phyloP scores from a whole-genome alignment of 92 coral and sea anemone species.

The Palythoa grandis region DNA sequence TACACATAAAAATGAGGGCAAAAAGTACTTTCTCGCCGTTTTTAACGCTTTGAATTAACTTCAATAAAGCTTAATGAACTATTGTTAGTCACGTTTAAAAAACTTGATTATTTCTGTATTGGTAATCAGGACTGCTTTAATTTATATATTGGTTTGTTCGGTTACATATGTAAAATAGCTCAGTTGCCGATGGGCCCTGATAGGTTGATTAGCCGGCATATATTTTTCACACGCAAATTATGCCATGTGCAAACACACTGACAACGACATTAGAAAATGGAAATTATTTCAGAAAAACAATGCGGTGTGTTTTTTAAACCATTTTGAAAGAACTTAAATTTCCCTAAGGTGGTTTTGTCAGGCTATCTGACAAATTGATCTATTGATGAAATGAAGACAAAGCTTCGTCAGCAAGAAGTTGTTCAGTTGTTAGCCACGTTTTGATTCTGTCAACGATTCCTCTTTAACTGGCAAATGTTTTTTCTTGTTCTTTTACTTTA shows the following conservation, averaged over 20 bases:
- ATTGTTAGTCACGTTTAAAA: background rate
- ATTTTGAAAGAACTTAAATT: background rate
- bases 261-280: background rate
- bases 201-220: background rate
- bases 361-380: background rate
- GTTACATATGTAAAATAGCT: background rate
- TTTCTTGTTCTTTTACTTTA: background rate
- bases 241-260: slow-evolving; percentile 38
- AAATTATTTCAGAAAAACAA: background rate
- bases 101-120: background rate
- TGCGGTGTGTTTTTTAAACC: background rate
- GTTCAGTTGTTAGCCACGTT: background rate
- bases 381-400: background rate
- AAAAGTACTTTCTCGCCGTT: too few relatives aligned
- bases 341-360: background rate
- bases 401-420: background rate
- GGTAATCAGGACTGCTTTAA: background rate
- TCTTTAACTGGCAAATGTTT: background rate
- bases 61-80: background rate
- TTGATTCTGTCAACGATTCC: too few relatives aligned
- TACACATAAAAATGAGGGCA: too few relatives aligned
- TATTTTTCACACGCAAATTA: slow-evolving; percentile 6
- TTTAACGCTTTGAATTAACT: background rate
- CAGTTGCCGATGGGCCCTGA: background rate
- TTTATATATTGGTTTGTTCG: slow-evolving; percentile 1